Evolutionary conservation across 2,113 vertebrate species (phyloP).

Genomic region (Cheilinus undulatus): DNA sequence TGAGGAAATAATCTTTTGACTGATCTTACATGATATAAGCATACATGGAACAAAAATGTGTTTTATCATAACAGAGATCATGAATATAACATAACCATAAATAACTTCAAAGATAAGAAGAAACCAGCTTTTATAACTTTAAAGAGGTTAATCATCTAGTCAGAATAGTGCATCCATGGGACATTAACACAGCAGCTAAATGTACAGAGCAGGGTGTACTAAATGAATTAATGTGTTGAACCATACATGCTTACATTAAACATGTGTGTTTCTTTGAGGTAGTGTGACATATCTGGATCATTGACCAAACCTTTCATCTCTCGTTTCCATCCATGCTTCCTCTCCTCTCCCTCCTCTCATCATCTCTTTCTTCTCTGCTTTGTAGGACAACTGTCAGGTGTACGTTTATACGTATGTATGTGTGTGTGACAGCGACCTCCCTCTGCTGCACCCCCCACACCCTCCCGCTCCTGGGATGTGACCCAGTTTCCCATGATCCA

Average conservation of each 20-base stretch:
- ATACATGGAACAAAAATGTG: too few relatives aligned
- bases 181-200: conserved; percentile 10
- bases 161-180: too few relatives aligned
- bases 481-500: conserved; percentile 86
- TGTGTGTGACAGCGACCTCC: conserved; percentile 59
- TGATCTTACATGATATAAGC: too few relatives aligned
- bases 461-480: conserved; percentile 80
- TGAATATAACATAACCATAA: too few relatives aligned
- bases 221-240: not conserved
- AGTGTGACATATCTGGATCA: conserved; percentile 23
- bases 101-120: too few relatives aligned
- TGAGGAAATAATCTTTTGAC: too few relatives aligned
- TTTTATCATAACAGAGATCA: too few relatives aligned
- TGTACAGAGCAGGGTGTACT: not conserved
- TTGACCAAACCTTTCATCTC: conserved; percentile 15
- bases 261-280: conserved; percentile 2
- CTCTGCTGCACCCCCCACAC: conserved; percentile 50
- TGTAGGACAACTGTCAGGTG: conserved; percentile 72
- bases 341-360: conserved; percentile 30
- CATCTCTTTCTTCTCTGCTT: conserved; percentile 40
- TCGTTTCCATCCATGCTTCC: not conserved
- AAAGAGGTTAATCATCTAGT: too few relatives aligned
- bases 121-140: too few relatives aligned
- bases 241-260: conserved; percentile 3
- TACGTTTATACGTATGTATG: conserved; percentile 30